Conservation (phyloP, 2,888 invertebrate genomes). For the Operophtera brumata region DNA sequence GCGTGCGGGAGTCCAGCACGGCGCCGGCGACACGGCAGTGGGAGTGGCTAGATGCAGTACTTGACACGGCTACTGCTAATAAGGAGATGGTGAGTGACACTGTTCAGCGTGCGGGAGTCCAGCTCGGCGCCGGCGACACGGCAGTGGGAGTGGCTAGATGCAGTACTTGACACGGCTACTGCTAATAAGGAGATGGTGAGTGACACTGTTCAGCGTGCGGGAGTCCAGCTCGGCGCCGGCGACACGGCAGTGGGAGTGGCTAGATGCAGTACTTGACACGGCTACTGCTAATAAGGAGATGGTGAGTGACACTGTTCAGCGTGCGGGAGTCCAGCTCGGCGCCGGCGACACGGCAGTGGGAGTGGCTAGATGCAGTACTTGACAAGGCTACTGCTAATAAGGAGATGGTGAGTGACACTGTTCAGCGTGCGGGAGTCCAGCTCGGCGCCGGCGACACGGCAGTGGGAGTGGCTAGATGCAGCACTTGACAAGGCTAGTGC, state of each 20-base stretch:
- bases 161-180: slow-evolving; percentile 86
- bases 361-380: slow-evolving; percentile 89
- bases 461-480: slow-evolving; percentile 92
- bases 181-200: slow-evolving; percentile 90
- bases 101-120: slow-evolving; percentile 82
- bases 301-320: slow-evolving; percentile 89
- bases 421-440: slow-evolving; percentile 80
- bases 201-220: slow-evolving; percentile 83
- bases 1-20: slow-evolving; percentile 63
- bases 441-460: slow-evolving; percentile 74
- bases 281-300: slow-evolving; percentile 88
- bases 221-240: slow-evolving; percentile 58
- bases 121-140: slow-evolving; percentile 66
- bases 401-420: slow-evolving; percentile 91
- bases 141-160: slow-evolving; percentile 93
- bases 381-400: slow-evolving; percentile 86
- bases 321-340: slow-evolving; percentile 62
- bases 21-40: slow-evolving; percentile 84
- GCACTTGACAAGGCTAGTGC: slow-evolving; percentile 86
- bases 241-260: slow-evolving; percentile 91
- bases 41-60: slow-evolving; percentile 89
- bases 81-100: slow-evolving; percentile 91
- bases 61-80: slow-evolving; percentile 86
- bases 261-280: slow-evolving; percentile 86
- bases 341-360: slow-evolving; percentile 85